A percentile compares a stretch with the other conserved stretches of the same genome.
These are phyloP conservation scores for Pristis pectinata DNA, from an alignment of 2,797 vertebrate genomes.

Conservation along the genomic window DNA sequence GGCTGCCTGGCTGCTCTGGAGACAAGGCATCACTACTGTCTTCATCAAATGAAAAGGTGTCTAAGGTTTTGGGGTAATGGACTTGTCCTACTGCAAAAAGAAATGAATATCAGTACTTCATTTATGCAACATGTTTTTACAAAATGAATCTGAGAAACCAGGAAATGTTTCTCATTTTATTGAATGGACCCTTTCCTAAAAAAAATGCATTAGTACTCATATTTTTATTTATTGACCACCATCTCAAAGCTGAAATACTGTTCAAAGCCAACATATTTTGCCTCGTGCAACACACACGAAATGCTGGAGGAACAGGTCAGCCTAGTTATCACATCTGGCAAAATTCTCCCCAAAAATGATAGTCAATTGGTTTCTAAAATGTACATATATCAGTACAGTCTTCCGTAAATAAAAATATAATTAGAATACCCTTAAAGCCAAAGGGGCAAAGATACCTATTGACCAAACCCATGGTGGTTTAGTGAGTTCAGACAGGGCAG, in stretches of 20 bases:
- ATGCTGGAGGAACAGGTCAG: too few relatives aligned
- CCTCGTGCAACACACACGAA: too few relatives aligned
- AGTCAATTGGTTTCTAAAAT: not conserved
- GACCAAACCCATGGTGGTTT: not conserved
- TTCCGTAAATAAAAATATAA: not conserved
- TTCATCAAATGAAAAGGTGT: slow-evolving; percentile 84
- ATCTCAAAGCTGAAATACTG: not conserved
- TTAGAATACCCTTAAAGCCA: not conserved
- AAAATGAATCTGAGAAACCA: not conserved
- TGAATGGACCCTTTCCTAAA: not conserved
- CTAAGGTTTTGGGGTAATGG: slow-evolving; percentile 59
- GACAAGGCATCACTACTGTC: slow-evolving; percentile 82
- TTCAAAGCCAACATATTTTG: not conserved
- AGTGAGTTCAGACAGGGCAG: not conserved
- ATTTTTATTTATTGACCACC: not conserved
- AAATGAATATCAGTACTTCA: not conserved
- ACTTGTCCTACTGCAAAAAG: slow-evolving; percentile 56
- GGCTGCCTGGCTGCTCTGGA: slow-evolving; percentile 73
- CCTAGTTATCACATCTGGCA: not conserved
- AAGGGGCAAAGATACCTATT: not conserved
- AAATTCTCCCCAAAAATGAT: not conserved
- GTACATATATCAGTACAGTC: not conserved
- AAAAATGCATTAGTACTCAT: not conserved
- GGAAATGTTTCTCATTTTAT: not conserved
- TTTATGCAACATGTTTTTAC: not conserved